A percentile compares a stretch with the other conserved stretches of the same genome.
Evolutionary conservation across 1,140 invertebrate genomes (phyloP).

Genomic region (Drosophila orena): DNA sequence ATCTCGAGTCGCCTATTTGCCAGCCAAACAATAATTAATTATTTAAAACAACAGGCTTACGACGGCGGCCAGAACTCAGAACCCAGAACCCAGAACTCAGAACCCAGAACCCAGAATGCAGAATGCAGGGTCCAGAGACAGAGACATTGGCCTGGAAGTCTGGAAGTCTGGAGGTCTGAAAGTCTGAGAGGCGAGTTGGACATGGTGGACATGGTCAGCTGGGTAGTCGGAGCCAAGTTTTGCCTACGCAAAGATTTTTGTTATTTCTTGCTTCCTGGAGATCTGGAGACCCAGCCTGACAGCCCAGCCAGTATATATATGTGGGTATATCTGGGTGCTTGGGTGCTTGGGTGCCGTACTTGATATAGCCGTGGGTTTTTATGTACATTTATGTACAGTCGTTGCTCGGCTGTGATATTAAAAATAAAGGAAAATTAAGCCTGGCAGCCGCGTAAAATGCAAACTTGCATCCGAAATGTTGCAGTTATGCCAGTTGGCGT

Average conservation of each 20-base stretch:
- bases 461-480: slow-evolving; percentile 79
- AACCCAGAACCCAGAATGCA: slow-evolving; percentile 36
- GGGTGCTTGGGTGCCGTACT: slow-evolving; percentile 23
- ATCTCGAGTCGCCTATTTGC: slow-evolving; percentile 59
- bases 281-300: slow-evolving; percentile 54
- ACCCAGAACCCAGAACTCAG: slow-evolving; percentile 35
- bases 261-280: slow-evolving; percentile 68
- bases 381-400: slow-evolving; percentile 66
- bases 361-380: slow-evolving; percentile 78
- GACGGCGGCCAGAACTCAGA: slow-evolving; percentile 28
- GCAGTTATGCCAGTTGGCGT: slow-evolving; percentile 71
- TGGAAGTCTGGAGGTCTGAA: no score
- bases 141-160: slow-evolving; percentile 3
- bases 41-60: slow-evolving; percentile 65
- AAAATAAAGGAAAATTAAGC: slow-evolving; percentile 81
- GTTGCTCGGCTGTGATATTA: slow-evolving; percentile 70
- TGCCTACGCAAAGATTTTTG: slow-evolving; percentile 77
- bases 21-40: slow-evolving; percentile 83
- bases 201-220: slow-evolving; percentile 41
- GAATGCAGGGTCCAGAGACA: slow-evolving; percentile 6
- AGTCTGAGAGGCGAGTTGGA: slow-evolving; percentile 32
- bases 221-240: slow-evolving; percentile 70
- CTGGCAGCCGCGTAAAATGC: slow-evolving; percentile 81
- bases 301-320: slow-evolving; percentile 11
- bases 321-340: slow-evolving; percentile 12